Evolutionary conservation across 2,888 invertebrate genomes (phyloP).

Genomic region (Noctua pronuba): DNA sequence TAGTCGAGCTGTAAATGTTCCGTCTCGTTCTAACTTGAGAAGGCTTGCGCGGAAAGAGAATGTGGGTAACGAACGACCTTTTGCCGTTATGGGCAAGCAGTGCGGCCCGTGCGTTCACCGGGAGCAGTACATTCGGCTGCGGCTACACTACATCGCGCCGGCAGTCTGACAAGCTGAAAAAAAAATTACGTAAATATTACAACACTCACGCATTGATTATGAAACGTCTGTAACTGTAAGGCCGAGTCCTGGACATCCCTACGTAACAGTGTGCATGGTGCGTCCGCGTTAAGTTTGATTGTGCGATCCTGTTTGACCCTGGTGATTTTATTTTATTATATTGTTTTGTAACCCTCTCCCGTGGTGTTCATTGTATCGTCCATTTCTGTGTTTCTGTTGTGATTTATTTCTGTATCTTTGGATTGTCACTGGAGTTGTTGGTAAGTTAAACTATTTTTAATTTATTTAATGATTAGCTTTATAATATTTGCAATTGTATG

Average conservation of each 20-base stretch:
- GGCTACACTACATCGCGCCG: slow-evolving; percentile 78
- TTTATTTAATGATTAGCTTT: slow-evolving; percentile 21
- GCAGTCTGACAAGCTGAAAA: slow-evolving; percentile 85
- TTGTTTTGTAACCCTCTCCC: slow-evolving; percentile 81
- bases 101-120: slow-evolving; percentile 89
- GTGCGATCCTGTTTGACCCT: slow-evolving; percentile 85
- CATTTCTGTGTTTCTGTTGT: slow-evolving; percentile 85
- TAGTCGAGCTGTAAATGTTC: slow-evolving; percentile 69
- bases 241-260: slow-evolving; percentile 69
- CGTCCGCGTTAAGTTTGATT: slow-evolving; percentile 80
- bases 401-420: slow-evolving; percentile 83
- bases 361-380: slow-evolving; percentile 80
- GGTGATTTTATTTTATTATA: slow-evolving; percentile 87
- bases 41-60: slow-evolving; percentile 91
- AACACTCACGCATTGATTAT: slow-evolving; percentile 87
- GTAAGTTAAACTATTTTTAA: slow-evolving; percentile 77
- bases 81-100: slow-evolving; percentile 89
- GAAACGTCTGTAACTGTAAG: slow-evolving; percentile 80
- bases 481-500: neutral
- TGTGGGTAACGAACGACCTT: slow-evolving; percentile 90
- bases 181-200: slow-evolving; percentile 90
- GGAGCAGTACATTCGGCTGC: slow-evolving; percentile 79
- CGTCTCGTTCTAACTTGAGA: slow-evolving; percentile 85
- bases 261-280: slow-evolving; percentile 72
- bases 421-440: slow-evolving; percentile 84